These are phyloP conservation scores for Odontocerum albicorne DNA, from an alignment of 2,888 invertebrate genomes.

Conservation along the genomic window DNA sequence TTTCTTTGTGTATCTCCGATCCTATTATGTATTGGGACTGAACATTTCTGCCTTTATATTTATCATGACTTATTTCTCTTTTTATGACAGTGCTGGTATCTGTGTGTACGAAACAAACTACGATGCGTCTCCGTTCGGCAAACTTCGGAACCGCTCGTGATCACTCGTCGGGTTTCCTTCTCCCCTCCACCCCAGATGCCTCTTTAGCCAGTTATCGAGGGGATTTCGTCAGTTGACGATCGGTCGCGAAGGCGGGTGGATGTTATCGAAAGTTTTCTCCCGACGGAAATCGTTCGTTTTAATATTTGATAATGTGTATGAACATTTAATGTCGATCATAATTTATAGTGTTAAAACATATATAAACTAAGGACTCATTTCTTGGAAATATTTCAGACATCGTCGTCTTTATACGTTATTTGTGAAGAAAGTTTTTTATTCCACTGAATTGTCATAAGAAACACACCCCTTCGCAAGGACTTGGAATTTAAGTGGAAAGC, in stretches of 20 bases:
- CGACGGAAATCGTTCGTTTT: constrained; percentile 27
- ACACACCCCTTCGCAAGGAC: constrained; percentile 25
- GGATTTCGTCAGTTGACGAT: constrained; percentile 32
- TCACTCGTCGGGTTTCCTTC: constrained; percentile 52
- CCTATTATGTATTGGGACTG: constrained; percentile 18
- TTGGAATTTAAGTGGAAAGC: not conserved
- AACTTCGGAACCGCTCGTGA: constrained; percentile 58
- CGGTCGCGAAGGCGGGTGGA: constrained; percentile 28
- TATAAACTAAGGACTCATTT: too few relatives aligned
- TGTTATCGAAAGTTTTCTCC: constrained; percentile 18
- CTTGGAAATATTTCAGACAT: too few relatives aligned
- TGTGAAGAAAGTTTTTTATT: too few relatives aligned
- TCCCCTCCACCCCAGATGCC: constrained; percentile 46
- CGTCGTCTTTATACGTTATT: too few relatives aligned
- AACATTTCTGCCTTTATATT: constrained; percentile 25
- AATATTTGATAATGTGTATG: too few relatives aligned
- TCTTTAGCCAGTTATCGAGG: constrained; percentile 49
- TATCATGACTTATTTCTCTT: constrained; percentile 21
- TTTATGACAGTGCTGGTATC: constrained; percentile 15
- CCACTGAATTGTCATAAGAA: constrained; percentile 12
- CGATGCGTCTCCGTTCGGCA: constrained; percentile 36
- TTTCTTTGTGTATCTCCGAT: constrained; percentile 21
- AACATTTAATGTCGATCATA: not conserved
- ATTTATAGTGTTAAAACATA: too few relatives aligned
- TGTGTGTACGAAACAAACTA: constrained; percentile 19